Evolutionary conservation across 1,140 invertebrate species (phyloP), one percentile per base, ranked within the genome.

Genomic region (Saccostrea glomerata): DNA sequence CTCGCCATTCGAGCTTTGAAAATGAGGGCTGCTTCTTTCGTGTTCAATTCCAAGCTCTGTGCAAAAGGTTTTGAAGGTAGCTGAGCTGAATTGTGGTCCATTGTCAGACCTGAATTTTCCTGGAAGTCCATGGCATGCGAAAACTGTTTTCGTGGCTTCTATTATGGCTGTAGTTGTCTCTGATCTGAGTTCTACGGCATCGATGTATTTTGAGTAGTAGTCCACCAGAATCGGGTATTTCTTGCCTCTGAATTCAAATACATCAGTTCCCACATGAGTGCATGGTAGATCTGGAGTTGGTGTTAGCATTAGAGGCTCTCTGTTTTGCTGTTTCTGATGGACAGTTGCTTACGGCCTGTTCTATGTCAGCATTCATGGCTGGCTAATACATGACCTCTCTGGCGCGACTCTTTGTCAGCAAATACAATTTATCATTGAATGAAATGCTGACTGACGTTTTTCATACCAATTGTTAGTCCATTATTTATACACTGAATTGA

Each of bases 311-410:
- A 89, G 20, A 17, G 85, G 83, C 54, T 87, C 83, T 25, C 83
- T 30, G n/a, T 30, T 20, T 86, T 91, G 88, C 54, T 87, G 60
- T 20, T 86, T 84, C 47, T 84, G 89, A 91, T 86, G 92, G 55
- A 93, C 95, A 96, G 85, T 93, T 92, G 54, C 89, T 86, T 63
- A 96, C 91, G 25, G 93, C 88, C 85, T 94, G 90, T 91, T 94
- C 93, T 56, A 96, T 95, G 66, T 96, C 92, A 56, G 94, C 92
- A 58, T 92, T 92, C 90, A 96, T 95, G 17, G 91, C 90, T 58
- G 95, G 95, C 94, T 95, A 95, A 55, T 82, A 77, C 84, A 96
- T 90, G 47, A 92, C 88, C 88, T 95, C 91, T 88, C 93, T 91
- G 23, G 95, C 94, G 87, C 92, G 89, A 58, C 90, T 88, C 89